phyloP scores from a whole-genome alignment of 2,797 vertebrate species.

The Pteropus rufus region DNA sequence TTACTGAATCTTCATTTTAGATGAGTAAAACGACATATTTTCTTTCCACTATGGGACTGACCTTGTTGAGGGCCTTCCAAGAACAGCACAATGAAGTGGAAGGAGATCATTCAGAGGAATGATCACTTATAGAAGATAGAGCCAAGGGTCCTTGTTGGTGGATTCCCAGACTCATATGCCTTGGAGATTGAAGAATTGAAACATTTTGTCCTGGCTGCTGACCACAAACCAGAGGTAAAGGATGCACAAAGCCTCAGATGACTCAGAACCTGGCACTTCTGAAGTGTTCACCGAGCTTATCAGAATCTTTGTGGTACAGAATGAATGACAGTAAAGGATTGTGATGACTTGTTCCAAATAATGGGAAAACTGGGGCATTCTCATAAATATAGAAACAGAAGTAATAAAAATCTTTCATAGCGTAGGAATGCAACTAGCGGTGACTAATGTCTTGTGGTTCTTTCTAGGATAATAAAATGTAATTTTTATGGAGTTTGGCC shows the following conservation, averaged over 20 bases:
- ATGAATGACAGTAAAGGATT: too few species aligned
- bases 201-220: neutral
- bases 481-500: constrained; percentile 38
- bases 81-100: neutral
- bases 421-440: constrained; percentile 29
- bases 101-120: neutral
- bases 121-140: neutral
- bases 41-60: neutral
- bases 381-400: constrained; percentile 40
- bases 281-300: neutral
- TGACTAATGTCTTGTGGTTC: constrained; percentile 59
- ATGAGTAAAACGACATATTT: neutral
- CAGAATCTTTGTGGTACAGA: neutral
- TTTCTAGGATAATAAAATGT: constrained; percentile 68
- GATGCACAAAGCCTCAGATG: neutral
- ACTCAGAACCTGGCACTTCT: neutral
- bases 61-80: neutral
- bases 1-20: neutral
- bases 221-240: neutral
- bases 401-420: constrained; percentile 25
- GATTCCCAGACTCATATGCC: neutral
- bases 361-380: neutral
- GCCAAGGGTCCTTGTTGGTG: neutral
- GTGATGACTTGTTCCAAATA: neutral
- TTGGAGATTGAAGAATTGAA: neutral